Conservation (phyloP, 2,113 vertebrate genomes). For the Diphyllodes magnificus region DNA sequence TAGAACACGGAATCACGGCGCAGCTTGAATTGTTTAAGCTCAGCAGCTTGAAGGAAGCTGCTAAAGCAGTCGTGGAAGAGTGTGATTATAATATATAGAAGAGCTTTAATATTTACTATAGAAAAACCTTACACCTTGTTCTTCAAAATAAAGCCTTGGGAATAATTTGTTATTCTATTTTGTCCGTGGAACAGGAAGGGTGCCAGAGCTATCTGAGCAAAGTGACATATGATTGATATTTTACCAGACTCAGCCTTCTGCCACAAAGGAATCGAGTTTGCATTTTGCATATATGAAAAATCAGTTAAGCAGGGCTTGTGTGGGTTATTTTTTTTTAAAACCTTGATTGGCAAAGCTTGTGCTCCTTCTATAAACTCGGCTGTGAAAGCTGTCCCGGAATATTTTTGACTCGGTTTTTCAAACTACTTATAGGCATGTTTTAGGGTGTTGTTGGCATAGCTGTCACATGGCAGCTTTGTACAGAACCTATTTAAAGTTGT, state of each 20-base stretch:
- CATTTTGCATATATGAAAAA: slow-evolving; percentile 5
- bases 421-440: background rate
- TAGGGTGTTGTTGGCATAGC: background rate
- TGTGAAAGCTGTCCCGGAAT: background rate
- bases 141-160: background rate
- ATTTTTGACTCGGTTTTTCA: background rate
- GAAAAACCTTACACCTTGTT: background rate
- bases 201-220: slow-evolving; percentile 20
- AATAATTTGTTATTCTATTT: background rate
- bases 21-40: background rate
- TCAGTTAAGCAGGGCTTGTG: slow-evolving; percentile 14
- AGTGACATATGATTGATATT: slow-evolving; percentile 37
- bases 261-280: background rate
- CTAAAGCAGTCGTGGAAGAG: background rate
- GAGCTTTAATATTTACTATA: background rate
- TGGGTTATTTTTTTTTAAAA: background rate
- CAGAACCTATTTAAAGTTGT: background rate
- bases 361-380: background rate
- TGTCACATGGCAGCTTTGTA: background rate
- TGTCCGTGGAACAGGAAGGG: background rate
- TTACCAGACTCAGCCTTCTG: slow-evolving; percentile 52
- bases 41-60: background rate
- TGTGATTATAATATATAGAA: background rate
- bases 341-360: slow-evolving; percentile 20
- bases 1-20: background rate